Percentiles rank a stretch among this genome's conserved stretches.
These are phyloP conservation scores for Sardinella longiceps DNA, from an alignment of 2,797 vertebrate species.

Conservation along the genomic window DNA sequence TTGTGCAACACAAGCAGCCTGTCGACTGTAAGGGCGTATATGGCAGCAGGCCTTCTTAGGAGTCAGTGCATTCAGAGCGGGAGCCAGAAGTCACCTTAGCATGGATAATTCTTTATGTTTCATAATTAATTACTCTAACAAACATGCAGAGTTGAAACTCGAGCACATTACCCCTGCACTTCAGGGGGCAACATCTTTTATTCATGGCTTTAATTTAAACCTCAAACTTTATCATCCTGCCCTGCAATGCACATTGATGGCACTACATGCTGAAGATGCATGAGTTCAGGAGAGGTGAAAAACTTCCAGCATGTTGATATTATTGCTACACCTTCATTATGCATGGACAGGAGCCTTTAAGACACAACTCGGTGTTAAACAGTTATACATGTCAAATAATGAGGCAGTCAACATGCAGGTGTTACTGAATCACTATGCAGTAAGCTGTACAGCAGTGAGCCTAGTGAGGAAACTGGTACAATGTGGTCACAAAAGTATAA, in stretches of 20 bases:
- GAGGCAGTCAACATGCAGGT: background rate
- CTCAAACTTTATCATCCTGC: constrained; percentile 34
- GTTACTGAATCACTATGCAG: background rate
- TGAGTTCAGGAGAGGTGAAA: background rate
- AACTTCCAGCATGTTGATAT: background rate
- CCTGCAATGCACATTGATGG: background rate
- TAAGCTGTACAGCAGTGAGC: background rate
- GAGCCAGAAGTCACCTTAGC: constrained; percentile 33
- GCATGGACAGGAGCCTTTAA: background rate
- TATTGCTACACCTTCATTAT: background rate
- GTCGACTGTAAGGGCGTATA: constrained; percentile 40
- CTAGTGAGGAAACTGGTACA: background rate
- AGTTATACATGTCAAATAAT: background rate
- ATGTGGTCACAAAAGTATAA: background rate
- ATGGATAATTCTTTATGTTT: constrained; percentile 49
- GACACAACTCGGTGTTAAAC: background rate
- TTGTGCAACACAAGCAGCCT: constrained; percentile 53
- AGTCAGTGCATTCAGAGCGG: constrained; percentile 45
- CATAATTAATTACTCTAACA: constrained; percentile 52
- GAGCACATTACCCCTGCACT: constrained; percentile 44
- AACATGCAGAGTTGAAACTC: constrained; percentile 45
- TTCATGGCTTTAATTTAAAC: constrained; percentile 36
- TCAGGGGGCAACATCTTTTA: constrained; percentile 41
- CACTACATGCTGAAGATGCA: constrained; percentile 2
- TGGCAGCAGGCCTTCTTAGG: constrained; percentile 41